These are phyloP conservation scores for Callyntrura guangdongensis DNA, from an alignment of 2,888 invertebrate species.

Conservation along the genomic window DNA sequence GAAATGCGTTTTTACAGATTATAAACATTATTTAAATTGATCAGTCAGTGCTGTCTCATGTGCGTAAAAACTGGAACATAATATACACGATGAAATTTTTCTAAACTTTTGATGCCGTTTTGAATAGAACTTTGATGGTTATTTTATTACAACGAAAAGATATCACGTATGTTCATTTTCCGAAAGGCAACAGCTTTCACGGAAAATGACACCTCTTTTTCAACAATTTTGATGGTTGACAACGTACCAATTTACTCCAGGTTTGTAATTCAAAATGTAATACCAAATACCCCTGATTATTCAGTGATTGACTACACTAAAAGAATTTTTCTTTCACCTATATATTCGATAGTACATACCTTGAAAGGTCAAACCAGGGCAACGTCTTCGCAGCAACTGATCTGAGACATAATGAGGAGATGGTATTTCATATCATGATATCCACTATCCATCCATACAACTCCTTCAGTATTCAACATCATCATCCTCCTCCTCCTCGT, in stretches of 20 bases:
- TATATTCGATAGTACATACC: conserved; percentile 73
- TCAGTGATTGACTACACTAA: conserved; percentile 26
- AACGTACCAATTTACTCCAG: background rate
- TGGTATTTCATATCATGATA: conserved; percentile 74
- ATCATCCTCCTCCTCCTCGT: conserved; percentile 23
- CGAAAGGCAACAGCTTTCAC: background rate
- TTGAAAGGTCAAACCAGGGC: conserved; percentile 84
- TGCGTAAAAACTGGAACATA: too few species aligned
- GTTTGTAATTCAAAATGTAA: background rate
- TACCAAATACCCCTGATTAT: conserved; percentile 12
- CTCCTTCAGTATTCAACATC: conserved; percentile 65
- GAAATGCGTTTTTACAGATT: too few species aligned
- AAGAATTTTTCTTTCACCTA: background rate
- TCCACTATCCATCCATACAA: conserved; percentile 66
- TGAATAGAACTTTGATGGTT: too few species aligned
- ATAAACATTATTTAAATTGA: too few species aligned
- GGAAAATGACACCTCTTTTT: conserved; percentile 6
- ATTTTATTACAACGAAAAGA: too few species aligned
- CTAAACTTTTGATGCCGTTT: too few species aligned
- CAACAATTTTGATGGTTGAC: background rate
- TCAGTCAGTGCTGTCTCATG: too few species aligned
- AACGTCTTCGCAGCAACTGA: conserved; percentile 84
- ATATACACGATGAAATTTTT: too few species aligned
- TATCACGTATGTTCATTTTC: conserved; percentile 4
- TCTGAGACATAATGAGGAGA: conserved; percentile 75